Evolutionary conservation across 2,888 invertebrate species (phyloP), one percentile per base, ranked within the genome.

Genomic region (Morpho achilles): DNA sequence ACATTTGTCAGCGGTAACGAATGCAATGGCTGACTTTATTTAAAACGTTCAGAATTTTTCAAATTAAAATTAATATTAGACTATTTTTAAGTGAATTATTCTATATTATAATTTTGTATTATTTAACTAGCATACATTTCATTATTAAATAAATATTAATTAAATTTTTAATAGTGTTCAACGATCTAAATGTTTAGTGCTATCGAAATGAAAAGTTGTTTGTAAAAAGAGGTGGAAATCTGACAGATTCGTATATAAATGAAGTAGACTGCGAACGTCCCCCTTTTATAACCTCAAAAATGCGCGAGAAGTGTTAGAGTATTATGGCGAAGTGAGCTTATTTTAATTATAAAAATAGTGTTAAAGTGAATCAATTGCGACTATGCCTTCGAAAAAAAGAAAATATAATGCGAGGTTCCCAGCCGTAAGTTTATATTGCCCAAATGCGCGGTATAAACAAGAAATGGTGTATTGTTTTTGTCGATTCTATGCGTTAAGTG

Each of bases 331-430:
- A 85, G 78, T 84, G 80, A 84, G 74, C 77, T 79, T 81, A 84
- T 77, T 84, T 82, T 80, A 79, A 77, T 73, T 71, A 75, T 75
- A 77, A 77, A 48, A 71, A 79, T 79, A 76, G 82, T 83, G 83
- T 73, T 78, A 74, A 72, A 82, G 83, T 84, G 79, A 79, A 78
- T 75, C 73, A 75, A 80, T 80, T 78, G 70, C 69, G 72, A 92
- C 78, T 84, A 98, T 98, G 98, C 98, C 98, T 62, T 97, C 96
- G 68, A 98, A 98, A 88, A 98, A 98, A 92, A 97, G 97, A 93
- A 98, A 98, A 93, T 98, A 97, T 85, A 98, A 98, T 91, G 96
- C 98, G 59, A 94, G 98, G 81, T 98, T 98, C 91, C 98, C 98
- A 72, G 97, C 98, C 73, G 98, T 98, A 93, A 95, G 96, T 93